A percentile compares a stretch with the other conserved stretches of the same genome.
Conservation (phyloP, 1,140 invertebrate genomes). For the Hetaerina americana region DNA sequence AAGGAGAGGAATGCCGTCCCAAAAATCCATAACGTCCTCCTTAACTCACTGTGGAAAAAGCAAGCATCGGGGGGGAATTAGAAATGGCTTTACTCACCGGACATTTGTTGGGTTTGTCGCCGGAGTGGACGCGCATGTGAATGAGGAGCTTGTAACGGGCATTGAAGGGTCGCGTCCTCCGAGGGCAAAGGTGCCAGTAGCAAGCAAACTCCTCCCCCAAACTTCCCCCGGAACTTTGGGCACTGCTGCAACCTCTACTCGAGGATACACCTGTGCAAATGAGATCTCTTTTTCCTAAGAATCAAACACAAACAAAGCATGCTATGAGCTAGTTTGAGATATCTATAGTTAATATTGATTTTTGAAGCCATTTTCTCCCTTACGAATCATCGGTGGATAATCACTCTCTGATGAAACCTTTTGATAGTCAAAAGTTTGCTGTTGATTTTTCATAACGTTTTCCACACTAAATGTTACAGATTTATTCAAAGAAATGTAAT, state of each 20-base stretch:
- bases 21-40: no score
- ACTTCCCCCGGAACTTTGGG: no score
- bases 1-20: no score
- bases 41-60: no score
- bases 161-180: slow-evolving; percentile 79
- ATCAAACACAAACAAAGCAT: slow-evolving; percentile 15
- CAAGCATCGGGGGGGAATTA: no score
- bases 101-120: slow-evolving; percentile 93
- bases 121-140: slow-evolving; percentile 91
- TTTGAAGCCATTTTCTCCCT: no score
- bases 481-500: no score
- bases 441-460: no score
- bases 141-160: slow-evolving; percentile 92
- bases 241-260: neutral
- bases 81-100: slow-evolving; percentile 71
- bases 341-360: neutral
- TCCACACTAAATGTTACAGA: no score
- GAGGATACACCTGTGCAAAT: neutral
- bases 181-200: slow-evolving; percentile 77
- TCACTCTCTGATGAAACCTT: no score
- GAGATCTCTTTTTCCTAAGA: slow-evolving; percentile 12
- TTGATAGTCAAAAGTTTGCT: no score
- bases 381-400: no score
- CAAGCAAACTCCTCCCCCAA: slow-evolving; percentile 64
- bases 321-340: neutral